Percentiles rank a stretch among this genome's conserved stretches.
Evolutionary conservation across 2,797 vertebrate genomes (phyloP).

Genomic region (Periophthalmus magnuspinnatus): DNA sequence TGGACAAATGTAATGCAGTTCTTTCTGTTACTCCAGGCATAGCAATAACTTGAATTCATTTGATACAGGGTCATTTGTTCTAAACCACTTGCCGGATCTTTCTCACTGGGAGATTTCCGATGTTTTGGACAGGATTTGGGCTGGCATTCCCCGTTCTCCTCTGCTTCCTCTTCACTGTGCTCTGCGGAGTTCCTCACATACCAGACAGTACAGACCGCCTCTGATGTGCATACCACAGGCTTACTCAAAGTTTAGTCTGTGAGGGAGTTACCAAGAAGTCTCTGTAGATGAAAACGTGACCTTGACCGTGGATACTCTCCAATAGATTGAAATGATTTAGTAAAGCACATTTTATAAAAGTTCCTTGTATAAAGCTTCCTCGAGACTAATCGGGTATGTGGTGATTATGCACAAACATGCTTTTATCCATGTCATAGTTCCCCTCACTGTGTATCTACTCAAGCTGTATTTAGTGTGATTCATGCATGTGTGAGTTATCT

Average conservation of each 20-base stretch:
- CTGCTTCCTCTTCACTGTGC: constrained; percentile 44
- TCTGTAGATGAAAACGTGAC: background rate
- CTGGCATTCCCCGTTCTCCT: constrained; percentile 22
- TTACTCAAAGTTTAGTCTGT: constrained; percentile 52
- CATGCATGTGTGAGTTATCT: no score
- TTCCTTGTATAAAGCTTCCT: no score
- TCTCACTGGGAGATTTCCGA: constrained; percentile 22
- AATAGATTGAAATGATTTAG: background rate
- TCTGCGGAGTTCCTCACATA: constrained; percentile 73
- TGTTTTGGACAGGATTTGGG: constrained; percentile 36
- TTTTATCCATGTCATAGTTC: no score
- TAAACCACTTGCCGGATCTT: constrained; percentile 22
- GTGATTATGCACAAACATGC: no score
- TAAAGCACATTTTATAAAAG: background rate
- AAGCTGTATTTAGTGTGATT: no score
- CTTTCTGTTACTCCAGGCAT: no score
- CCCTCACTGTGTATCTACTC: no score
- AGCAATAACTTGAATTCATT: no score
- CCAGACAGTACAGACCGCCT: constrained; percentile 77
- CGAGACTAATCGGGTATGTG: no score
- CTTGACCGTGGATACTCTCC: background rate
- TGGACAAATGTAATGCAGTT: no score
- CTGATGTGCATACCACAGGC: constrained; percentile 62
- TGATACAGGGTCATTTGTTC: constrained; percentile 3
- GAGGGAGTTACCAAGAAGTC: constrained; percentile 14